Conservation (phyloP, 2,797 vertebrate genomes). For the Mormyrus proboscirostris region DNA sequence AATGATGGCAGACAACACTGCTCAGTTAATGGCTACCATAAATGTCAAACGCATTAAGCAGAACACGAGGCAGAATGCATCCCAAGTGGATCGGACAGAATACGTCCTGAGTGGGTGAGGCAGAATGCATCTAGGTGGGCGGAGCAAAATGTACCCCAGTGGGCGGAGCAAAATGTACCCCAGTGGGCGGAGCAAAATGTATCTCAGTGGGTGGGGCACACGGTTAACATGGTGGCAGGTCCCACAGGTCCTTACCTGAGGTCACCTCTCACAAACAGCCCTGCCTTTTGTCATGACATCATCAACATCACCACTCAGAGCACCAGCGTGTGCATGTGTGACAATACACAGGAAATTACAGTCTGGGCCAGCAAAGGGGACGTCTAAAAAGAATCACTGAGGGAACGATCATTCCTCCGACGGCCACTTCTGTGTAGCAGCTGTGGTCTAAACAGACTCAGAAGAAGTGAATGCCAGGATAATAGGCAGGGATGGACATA, state of each 20-base stretch:
- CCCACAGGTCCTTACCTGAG: neutral
- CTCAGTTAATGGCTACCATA: neutral
- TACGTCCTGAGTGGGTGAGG: neutral
- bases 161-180: neutral
- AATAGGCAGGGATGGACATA: neutral
- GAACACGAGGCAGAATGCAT: neutral
- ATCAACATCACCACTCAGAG: neutral
- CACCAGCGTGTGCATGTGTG: neutral
- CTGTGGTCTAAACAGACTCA: neutral
- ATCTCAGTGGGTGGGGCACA: neutral
- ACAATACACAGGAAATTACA: neutral
- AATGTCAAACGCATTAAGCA: conserved; percentile 12
- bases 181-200: neutral
- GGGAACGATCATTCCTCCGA: neutral
- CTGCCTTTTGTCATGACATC: neutral
- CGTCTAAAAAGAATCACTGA: neutral
- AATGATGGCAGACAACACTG: neutral
- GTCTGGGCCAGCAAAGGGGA: neutral
- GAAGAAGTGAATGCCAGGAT: neutral
- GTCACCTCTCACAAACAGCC: neutral
- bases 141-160: neutral
- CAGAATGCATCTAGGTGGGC: neutral
- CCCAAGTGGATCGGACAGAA: neutral
- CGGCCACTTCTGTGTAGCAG: neutral
- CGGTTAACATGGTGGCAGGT: neutral